Evolutionary conservation across 1,140 invertebrate species (phyloP), one percentile per base, ranked within the genome.

Genomic region (Orussus abietinus): DNA sequence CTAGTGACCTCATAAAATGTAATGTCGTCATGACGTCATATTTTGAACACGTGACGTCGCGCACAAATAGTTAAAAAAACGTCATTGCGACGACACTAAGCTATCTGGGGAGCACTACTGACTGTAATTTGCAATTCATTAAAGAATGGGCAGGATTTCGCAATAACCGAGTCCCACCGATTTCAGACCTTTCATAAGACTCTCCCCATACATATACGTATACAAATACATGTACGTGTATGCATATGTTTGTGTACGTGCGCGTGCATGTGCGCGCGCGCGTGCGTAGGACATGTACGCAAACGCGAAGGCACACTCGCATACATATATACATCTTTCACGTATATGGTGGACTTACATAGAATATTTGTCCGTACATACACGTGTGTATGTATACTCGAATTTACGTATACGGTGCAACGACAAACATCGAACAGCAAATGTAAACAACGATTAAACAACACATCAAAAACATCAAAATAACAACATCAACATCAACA

Each of bases 361-460:
- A n/a, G n/a, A n/a, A n/a, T n/a, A n/a, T n/a, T n/a, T n/a, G n/a
- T n/a, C n/a, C n/a, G n/a, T n/a, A n/a, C n/a, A n/a, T n/a, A n/a
- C 29, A 6, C 29, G 15, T 39, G 34, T 21, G 32, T 36, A 45
- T 38, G 39, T 21, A 44, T 31, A 60, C n/a, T n/a, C n/a, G n/a
- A n/a, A n/a, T n/a, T n/a, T 50, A 54, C 45, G 47, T 33, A 40
- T 58, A 56, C 54, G 62, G 66, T 72, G 68, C 69, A 72, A 72
- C 66, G 61, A 69, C 63, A 70, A 72, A 73, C 69, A 73, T 67
- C 64, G 68, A 71, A 68, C 65, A 72, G 63, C 64, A 72, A 69
- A n/a, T 57, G 55, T 71, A 66, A 42, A 71, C 66, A 72, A 69
- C 63, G 62, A 71, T 59, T 69, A 70, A 72, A 71, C 64, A 69